These are phyloP conservation scores for Fulica atra DNA, from an alignment of 2,113 vertebrate genomes.

Conservation along the genomic window DNA sequence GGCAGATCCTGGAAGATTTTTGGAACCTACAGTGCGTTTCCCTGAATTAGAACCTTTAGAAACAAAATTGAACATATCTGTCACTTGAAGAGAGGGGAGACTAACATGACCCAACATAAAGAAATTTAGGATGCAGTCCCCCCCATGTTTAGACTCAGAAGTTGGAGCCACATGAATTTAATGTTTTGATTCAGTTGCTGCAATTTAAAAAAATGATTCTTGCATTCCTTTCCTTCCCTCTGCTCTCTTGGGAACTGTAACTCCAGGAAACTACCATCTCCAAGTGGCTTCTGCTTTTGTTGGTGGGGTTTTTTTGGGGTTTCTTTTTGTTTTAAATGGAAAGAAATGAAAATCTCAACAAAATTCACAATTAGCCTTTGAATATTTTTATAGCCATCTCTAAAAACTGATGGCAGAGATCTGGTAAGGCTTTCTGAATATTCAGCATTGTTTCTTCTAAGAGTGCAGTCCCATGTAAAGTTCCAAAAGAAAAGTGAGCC, in stretches of 20 bases:
- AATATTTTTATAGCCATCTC: background rate
- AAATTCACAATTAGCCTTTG: background rate
- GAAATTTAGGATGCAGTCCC: background rate
- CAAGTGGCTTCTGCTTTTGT: background rate
- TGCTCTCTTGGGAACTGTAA: background rate
- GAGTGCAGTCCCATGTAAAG: background rate
- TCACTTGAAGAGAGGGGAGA: background rate
- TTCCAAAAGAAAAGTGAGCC: background rate
- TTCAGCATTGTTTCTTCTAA: background rate
- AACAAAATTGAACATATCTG: background rate
- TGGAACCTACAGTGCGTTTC: background rate
- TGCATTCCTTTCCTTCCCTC: background rate
- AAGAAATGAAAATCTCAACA: background rate
- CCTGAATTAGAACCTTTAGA: background rate
- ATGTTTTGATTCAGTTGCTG: background rate
- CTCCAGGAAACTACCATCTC: background rate
- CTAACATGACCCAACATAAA: background rate
- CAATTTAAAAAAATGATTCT: background rate
- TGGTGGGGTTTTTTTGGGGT: too few relatives aligned
- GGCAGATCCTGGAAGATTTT: background rate
- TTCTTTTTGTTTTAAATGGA: background rate
- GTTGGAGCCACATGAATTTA: background rate
- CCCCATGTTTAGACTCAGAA: background rate
- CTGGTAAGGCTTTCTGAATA: background rate
- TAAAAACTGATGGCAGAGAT: background rate